Evolutionary conservation across 2,888 invertebrate species (phyloP).

Genomic region (Drosophila ezoana): DNA sequence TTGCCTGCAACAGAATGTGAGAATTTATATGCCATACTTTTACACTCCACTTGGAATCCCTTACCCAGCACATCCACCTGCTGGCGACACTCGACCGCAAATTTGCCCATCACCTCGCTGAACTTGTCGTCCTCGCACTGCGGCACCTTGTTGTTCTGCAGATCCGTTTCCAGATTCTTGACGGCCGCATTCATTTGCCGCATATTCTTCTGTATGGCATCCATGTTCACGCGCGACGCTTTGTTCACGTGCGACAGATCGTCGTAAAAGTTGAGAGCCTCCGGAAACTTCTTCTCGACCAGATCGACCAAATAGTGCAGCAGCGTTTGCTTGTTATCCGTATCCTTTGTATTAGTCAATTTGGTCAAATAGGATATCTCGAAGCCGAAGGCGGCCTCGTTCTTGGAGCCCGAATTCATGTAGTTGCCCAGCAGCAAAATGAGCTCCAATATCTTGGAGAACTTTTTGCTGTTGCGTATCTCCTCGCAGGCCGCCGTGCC

Average conservation of each 20-base stretch:
- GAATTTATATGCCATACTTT: too few species aligned
- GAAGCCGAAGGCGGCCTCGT: conserved; percentile 97
- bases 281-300: conserved; percentile 95
- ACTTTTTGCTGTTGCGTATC: conserved; percentile 94
- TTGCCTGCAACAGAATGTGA: conserved; percentile 84
- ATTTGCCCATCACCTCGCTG: conserved; percentile 95
- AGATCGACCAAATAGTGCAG: conserved; percentile 96
- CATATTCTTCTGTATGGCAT: conserved; percentile 91
- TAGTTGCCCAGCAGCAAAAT: conserved; percentile 97
- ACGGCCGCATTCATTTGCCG: conserved; percentile 95
- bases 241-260: conserved; percentile 96
- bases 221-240: conserved; percentile 94
- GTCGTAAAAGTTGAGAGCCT: conserved; percentile 92
- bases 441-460: conserved; percentile 94
- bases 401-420: conserved; percentile 97
- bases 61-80: conserved; percentile 93
- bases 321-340: conserved; percentile 96
- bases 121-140: conserved; percentile 94
- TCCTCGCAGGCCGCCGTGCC: conserved; percentile 98
- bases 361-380: conserved; percentile 98
- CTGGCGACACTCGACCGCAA: conserved; percentile 92
- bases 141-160: conserved; percentile 92
- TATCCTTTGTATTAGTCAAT: conserved; percentile 95
- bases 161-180: conserved; percentile 94
- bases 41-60: background rate